Evolutionary conservation across 2,888 invertebrate genomes (phyloP).

Genomic region (Pachydiplax longipennis): DNA sequence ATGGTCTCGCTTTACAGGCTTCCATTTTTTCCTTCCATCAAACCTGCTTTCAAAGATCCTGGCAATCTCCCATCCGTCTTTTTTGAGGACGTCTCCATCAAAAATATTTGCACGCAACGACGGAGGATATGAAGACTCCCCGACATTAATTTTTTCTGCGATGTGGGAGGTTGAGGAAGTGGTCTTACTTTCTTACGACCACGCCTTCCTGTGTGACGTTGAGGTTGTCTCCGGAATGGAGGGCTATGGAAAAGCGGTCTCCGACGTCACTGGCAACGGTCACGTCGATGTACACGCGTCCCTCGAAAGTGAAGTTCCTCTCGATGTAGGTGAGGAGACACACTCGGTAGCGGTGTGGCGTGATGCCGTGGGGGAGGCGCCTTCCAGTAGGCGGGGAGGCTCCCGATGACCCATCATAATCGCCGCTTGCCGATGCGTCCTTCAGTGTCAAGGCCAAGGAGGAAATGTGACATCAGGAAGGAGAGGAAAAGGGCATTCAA

Average conservation of each 20-base stretch:
- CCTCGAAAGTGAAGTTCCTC: constrained; percentile 36
- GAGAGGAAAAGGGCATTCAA: background rate
- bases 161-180: background rate
- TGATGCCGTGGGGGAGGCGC: background rate
- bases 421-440: background rate
- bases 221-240: constrained; percentile 27
- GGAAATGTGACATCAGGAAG: background rate
- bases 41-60: background rate
- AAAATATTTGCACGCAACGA: background rate
- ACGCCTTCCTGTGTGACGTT: constrained; percentile 1
- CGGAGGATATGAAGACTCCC: background rate
- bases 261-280: background rate
- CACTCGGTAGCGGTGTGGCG: background rate
- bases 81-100: background rate
- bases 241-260: constrained; percentile 1
- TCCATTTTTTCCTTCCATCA: background rate
- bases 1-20: background rate
- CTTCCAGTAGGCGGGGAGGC: background rate
- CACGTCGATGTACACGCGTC: constrained; percentile 45
- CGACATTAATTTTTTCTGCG: background rate
- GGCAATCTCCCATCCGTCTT: background rate
- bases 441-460: background rate
- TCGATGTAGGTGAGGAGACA: constrained; percentile 4
- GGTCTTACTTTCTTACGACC: background rate
- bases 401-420: background rate